Evolutionary conservation across 2,113 vertebrate species (phyloP).

Genomic region (Oreamnos americanus): DNA sequence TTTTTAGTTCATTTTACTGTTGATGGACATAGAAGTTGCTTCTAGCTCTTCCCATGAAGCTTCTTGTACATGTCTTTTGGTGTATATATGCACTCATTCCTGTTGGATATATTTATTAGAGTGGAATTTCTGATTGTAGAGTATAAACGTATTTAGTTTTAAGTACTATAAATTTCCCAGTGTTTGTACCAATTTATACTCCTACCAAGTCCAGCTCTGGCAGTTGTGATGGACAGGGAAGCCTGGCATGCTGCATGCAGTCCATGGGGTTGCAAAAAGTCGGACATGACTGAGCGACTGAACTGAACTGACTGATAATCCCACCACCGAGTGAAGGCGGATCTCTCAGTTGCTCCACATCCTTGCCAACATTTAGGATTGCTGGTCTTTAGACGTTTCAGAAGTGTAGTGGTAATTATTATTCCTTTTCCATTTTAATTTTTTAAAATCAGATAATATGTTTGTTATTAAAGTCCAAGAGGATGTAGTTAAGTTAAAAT

Average conservation of each 20-base stretch:
- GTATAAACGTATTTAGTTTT: neutral
- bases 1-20: neutral
- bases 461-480: neutral
- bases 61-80: neutral
- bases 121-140: neutral
- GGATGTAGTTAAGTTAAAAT: neutral
- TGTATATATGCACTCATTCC: neutral
- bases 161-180: neutral
- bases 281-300: neutral
- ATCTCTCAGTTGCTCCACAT: neutral
- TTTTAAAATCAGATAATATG: neutral
- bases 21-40: neutral
- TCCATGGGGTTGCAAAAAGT: neutral
- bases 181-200: neutral
- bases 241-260: neutral
- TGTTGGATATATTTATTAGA: neutral
- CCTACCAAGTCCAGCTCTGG: neutral
- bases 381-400: neutral
- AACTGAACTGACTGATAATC: neutral
- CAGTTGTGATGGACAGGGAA: neutral
- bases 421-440: neutral
- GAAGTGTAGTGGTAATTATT: neutral
- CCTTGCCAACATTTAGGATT: neutral
- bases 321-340: neutral
- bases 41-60: neutral